Percentiles rank a stretch among this genome's conserved stretches.
These are phyloP conservation scores for Dufourea novaeangliae DNA, from an alignment of 1,140 invertebrate genomes.

Conservation along the genomic window DNA sequence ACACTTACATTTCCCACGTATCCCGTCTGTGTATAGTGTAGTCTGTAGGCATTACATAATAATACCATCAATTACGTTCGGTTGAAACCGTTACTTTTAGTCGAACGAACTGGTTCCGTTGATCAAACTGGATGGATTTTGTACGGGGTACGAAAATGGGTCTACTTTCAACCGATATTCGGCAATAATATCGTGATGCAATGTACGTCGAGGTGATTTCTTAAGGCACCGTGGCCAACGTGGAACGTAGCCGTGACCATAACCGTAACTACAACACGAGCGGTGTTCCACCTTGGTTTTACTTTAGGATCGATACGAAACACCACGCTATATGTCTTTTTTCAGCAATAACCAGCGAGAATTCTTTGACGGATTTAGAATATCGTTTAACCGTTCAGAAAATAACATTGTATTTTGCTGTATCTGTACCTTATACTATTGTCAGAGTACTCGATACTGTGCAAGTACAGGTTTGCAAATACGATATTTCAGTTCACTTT, in stretches of 20 bases:
- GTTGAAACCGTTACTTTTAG: no score
- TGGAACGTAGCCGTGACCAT: background rate
- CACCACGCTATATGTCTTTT: background rate
- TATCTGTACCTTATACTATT: no score
- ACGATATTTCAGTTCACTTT: no score
- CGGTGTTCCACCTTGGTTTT: background rate
- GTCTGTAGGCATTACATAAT: no score
- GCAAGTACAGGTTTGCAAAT: background rate
- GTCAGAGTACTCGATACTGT: background rate
- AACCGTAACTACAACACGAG: background rate
- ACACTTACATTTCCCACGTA: background rate
- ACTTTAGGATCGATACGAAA: background rate
- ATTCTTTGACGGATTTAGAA: background rate
- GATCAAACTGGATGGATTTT: background rate
- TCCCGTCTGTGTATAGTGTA: background rate
- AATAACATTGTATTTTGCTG: no score
- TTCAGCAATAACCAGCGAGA: background rate
- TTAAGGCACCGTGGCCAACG: background rate
- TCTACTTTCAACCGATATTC: background rate
- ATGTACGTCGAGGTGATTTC: background rate
- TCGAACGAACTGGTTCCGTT: no score
- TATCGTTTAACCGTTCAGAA: background rate
- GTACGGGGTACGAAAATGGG: background rate
- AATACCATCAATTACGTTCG: no score
- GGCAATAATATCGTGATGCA: background rate